A percentile compares a stretch with the other conserved stretches of the same genome.
Evolutionary conservation across 2,888 invertebrate genomes (phyloP).

Genomic region (Cantharis flavilabris): DNA sequence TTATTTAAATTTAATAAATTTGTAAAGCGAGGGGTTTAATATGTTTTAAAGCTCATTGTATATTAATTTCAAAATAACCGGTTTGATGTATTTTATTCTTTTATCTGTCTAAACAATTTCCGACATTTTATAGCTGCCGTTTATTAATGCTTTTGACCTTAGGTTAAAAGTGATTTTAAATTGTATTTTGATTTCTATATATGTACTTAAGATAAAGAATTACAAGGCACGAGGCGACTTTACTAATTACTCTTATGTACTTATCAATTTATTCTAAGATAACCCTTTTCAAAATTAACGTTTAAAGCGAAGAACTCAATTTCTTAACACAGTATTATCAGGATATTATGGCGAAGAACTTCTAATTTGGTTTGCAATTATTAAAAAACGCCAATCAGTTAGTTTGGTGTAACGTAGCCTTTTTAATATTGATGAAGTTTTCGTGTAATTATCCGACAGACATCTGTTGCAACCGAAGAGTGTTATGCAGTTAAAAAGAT

Average conservation of each 20-base stretch:
- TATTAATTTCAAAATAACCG: slow-evolving; percentile 29
- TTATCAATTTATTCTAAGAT: background rate
- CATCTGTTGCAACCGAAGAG: slow-evolving; percentile 47
- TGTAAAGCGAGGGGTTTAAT: background rate
- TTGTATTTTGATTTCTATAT: background rate
- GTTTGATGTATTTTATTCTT: slow-evolving; percentile 34
- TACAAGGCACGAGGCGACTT: background rate
- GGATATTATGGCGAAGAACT: too few relatives aligned
- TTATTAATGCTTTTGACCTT: slow-evolving; percentile 50
- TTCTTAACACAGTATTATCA: too few relatives aligned
- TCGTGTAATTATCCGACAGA: slow-evolving; percentile 48
- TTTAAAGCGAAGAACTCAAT: background rate
- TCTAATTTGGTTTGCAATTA: background rate
- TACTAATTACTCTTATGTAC: background rate
- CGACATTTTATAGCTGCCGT: slow-evolving; percentile 31
- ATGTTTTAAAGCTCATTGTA: background rate
- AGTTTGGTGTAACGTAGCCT: slow-evolving; percentile 30
- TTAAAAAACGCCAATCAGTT: background rate
- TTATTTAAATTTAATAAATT: slow-evolving; percentile 11
- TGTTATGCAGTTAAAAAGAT: slow-evolving; percentile 45
- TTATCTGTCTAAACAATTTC: slow-evolving; percentile 23
- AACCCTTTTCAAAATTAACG: background rate
- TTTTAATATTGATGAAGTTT: slow-evolving; percentile 29
- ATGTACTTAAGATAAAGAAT: background rate
- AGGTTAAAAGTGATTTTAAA: slow-evolving; percentile 34